Base-by-base conservation (phyloP, 2,797 vertebrate species). In the Enoplosus armatus region DNA sequence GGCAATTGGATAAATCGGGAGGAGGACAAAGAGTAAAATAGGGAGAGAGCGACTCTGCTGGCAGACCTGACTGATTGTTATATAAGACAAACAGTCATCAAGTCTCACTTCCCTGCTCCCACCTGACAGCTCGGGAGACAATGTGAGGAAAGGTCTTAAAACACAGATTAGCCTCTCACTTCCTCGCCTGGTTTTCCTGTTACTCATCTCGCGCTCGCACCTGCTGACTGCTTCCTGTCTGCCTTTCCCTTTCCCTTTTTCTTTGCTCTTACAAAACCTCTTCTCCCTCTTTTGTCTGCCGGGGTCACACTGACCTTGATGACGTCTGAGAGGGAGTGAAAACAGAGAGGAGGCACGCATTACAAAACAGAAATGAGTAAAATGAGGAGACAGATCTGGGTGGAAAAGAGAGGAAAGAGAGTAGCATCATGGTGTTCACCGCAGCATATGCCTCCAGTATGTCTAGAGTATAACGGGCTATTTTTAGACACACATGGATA, bases 401-500 rank as follows among this genome's bases (percentile, higher is more conserved):
- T 26, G 59, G 15, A 67, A 65, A 54, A 43, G 33, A 54, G 63
- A 72, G 56, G 37, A 48, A 26, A 16, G 9, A 66, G 70, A 63
- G 41, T 16, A 66, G n/a, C 53, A 63, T 20, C 50, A 61, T 70
- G 43, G 8, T 63, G 37, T 73, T 77, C 79, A 58, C 72, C 33
- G 16, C 61, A 69, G 81, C 83, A 75, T 83, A 88, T 85, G 68
- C 75, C 68, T 77, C 77, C 77, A 76, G 75, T 75, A 69, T 78
- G 79, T 79, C 74, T 78, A 51, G 73, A 81, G 87, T 78, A 73
- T 71, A 63, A 29, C 4, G 2, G 47, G 63, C 82, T 93, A 94
- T 92, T 93, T 92, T 90, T 93, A 92, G 92, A 84, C 45, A 7
- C 80, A 27, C 31, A 60, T 65, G 84, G 72, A 29, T 91, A 90